Evolutionary conservation across 2,797 vertebrate species (phyloP), one percentile per base, ranked within the genome.

Genomic region (Staurois parvus): DNA sequence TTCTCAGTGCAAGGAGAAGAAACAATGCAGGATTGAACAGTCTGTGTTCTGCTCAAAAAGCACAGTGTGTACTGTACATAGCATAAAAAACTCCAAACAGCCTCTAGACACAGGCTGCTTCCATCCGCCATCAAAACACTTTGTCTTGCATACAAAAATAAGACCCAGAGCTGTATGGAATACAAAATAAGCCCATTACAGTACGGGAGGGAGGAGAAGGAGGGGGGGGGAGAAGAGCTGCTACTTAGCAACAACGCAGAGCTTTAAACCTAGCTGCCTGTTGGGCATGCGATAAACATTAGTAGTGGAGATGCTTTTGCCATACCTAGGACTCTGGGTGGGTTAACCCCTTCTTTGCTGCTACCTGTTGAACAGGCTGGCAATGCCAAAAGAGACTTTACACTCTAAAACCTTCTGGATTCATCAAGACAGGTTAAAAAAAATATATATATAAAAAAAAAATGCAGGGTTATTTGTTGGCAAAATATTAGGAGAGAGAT

Each of bases 81-180:
- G 96, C 96, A 96, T 97, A 97, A 98, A n/a, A 85, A 98, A 96
- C 96, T 96, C 96, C 94, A 94, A 98, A 96, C 97, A 97, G 97
- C 97, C 97, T 98, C 96, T 96, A 98, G 97, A 97, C 97, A 96
- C 96, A 96, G 80, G 96, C 95, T 94, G 96, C 97, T 97, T 97
- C 98, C 96, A 97, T 96, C 97, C 97, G 97, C 97, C 97, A 98
- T 98, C 97, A 98, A 99, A 98, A 98, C 97, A 98, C 98, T 99
- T 98, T 98, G 98, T 98, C 97, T 98, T 97, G 97, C 97, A 98
- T 98, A 97, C 97, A 97, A 98, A 98, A 98, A 98, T 97, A 97
- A 96, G 97, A 96, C 94, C 94, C 96, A 93, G 96, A 93, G 95
- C 97, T 94, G 96, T 94, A 93, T 95, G 90, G 97, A 99, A 99